A percentile compares a stretch with the other conserved stretches of the same genome.
Evolutionary conservation across 2,797 vertebrate species (phyloP).

Genomic region (Peromyscus nudipes): DNA sequence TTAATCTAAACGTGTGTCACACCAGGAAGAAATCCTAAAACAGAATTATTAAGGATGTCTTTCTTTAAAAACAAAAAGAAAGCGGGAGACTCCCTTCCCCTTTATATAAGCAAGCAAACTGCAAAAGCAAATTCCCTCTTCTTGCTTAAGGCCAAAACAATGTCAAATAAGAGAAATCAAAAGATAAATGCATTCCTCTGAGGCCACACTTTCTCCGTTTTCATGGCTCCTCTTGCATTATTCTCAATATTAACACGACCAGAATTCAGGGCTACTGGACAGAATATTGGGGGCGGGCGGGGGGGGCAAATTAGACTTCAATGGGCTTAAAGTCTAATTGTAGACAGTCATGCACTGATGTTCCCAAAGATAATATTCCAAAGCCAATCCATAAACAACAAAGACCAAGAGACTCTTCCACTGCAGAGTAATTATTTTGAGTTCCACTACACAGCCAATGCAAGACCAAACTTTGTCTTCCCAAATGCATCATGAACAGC

Average conservation of each 20-base stretch:
- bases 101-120: slow-evolving; percentile 70
- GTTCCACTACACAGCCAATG: slow-evolving; percentile 27
- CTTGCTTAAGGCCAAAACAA: slow-evolving; percentile 82
- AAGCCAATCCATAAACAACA: slow-evolving; percentile 52
- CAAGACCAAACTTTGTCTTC: slow-evolving; percentile 37
- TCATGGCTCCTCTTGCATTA: slow-evolving; percentile 53
- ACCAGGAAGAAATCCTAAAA: slow-evolving; percentile 78
- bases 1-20: slow-evolving; percentile 75
- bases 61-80: slow-evolving; percentile 55
- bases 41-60: slow-evolving; percentile 81
- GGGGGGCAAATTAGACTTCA: background rate
- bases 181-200: slow-evolving; percentile 74
- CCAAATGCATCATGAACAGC: slow-evolving; percentile 38
- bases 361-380: slow-evolving; percentile 55
- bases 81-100: slow-evolving; percentile 23
- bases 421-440: slow-evolving; percentile 28
- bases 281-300: background rate
- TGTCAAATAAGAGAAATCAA: slow-evolving; percentile 81
- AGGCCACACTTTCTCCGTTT: slow-evolving; percentile 50
- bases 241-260: slow-evolving; percentile 69
- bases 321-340: background rate
- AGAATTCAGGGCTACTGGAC: background rate
- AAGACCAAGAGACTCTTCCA: slow-evolving; percentile 52
- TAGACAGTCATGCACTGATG: background rate
- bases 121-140: slow-evolving; percentile 70